Evolutionary conservation across 2,113 vertebrate species (phyloP).

Genomic region (Manacus vitellinus): DNA sequence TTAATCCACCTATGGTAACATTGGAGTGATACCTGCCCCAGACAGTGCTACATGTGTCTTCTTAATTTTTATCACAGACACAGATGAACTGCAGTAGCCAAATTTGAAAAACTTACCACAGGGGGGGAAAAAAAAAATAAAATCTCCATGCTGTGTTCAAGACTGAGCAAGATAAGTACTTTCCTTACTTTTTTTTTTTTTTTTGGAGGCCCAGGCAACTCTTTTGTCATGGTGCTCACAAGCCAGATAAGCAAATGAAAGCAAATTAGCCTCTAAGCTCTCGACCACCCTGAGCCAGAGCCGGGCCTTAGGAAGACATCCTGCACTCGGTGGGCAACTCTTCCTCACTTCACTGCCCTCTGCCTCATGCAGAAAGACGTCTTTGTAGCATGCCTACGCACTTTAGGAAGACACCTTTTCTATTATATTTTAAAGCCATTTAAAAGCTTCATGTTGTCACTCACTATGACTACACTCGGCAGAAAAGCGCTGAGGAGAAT

Average conservation of each 20-base stretch:
- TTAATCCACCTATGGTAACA: background rate
- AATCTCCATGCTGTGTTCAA: background rate
- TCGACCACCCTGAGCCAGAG: fast-evolving
- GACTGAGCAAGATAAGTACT: background rate
- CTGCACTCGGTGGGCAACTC: background rate
- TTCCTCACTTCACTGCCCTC: background rate
- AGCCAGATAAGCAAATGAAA: background rate
- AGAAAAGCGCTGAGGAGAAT: background rate
- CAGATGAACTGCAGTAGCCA: background rate
- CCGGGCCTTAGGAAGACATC: background rate
- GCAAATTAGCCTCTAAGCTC: background rate
- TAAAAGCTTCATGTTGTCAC: background rate
- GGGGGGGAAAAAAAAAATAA: background rate
- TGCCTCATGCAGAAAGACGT: background rate
- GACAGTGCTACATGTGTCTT: background rate
- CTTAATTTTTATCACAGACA: background rate
- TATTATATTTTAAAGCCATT: background rate
- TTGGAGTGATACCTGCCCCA: background rate
- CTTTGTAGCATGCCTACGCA: background rate
- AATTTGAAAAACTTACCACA: background rate
- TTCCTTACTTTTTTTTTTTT: background rate
- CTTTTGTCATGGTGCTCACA: fast-evolving
- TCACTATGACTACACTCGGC: background rate
- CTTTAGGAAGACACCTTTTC: background rate
- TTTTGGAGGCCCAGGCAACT: background rate